Evolutionary conservation across 2,113 vertebrate genomes (phyloP), one percentile per base, ranked within the genome.

Genomic region (Lichenostomus cassidix): DNA sequence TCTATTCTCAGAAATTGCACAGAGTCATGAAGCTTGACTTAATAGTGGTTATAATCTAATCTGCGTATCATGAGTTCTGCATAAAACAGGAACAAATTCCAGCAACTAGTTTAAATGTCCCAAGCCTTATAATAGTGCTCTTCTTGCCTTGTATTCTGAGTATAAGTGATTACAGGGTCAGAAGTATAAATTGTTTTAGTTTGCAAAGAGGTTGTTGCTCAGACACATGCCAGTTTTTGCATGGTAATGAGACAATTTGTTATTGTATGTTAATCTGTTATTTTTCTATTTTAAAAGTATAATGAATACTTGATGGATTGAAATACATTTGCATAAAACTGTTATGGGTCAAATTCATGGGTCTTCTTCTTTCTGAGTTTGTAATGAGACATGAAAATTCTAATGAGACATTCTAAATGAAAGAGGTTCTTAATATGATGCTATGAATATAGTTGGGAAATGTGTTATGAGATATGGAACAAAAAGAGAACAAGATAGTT

Each of bases 291-390:
- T 93, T 87, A 37, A 75, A 92, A 91, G 39, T 89, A 71, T 94
- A 84, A 93, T 89, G 74, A 82, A 39, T 50, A 10, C 35, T 74
- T 70, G 37, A 77, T 84, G 49, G 46, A 37, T 85, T 87, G 87
- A 85, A 82, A 64, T 90, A 44, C 5, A 87, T 91, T 94, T 84
- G 56, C 84, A 90, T 94, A 64, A 94, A 94, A 82, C 78, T 87
- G 29, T 78, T 82, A 59, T 3, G 41, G 69, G 75, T 93, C 49
- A 85, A 62, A 93, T 92, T 90, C 59, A 50, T 46, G 63, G 15
- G 69, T 93, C 31, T 67, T 93, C 49, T 78, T 92, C 56, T 92
- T 92, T 59, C 41, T 35, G 67, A 46, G 58, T 93, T 93, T 77
- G 37, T 93, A 85, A 79, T 62, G 78, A 94, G 82, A 90, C 35